These are phyloP conservation scores for Stegodyphus mimosarum DNA, from an alignment of 1,140 invertebrate species.

Conservation along the genomic window DNA sequence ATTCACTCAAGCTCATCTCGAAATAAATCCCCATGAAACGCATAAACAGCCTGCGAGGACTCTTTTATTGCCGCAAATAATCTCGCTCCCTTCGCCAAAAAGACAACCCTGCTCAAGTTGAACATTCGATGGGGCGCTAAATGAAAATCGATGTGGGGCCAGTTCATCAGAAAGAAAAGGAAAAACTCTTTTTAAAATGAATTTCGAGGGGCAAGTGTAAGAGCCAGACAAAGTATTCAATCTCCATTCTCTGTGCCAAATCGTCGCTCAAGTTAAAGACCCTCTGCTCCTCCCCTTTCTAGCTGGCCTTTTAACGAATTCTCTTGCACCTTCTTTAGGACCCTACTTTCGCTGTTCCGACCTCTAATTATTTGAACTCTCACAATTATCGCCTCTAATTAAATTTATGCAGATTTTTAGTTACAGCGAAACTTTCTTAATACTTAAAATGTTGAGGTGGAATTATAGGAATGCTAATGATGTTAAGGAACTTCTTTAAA, in stretches of 20 bases:
- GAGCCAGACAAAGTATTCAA: slow-evolving; percentile 44
- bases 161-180: slow-evolving; percentile 22
- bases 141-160: slow-evolving; percentile 35
- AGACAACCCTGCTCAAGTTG: neutral
- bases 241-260: slow-evolving; percentile 34
- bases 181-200: slow-evolving; percentile 24
- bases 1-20: no score
- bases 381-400: slow-evolving; percentile 48
- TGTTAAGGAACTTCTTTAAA: no score
- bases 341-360: slow-evolving; percentile 15
- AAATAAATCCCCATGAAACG: no score
- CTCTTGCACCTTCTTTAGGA: slow-evolving; percentile 40
- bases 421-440: slow-evolving; percentile 35
- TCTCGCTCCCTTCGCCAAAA: neutral
- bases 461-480: neutral
- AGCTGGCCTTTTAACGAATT: slow-evolving; percentile 39
- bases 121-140: slow-evolving; percentile 7
- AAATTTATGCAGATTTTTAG: slow-evolving; percentile 53
- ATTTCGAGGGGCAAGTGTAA: slow-evolving; percentile 10
- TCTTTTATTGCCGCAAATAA: no score
- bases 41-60: no score
- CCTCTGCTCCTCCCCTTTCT: slow-evolving; percentile 32
- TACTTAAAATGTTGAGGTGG: slow-evolving; percentile 23
- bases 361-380: slow-evolving; percentile 41
- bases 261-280: slow-evolving; percentile 14